phyloP scores from a whole-genome alignment of 1,140 invertebrate species.

The Bombyx mori region DNA sequence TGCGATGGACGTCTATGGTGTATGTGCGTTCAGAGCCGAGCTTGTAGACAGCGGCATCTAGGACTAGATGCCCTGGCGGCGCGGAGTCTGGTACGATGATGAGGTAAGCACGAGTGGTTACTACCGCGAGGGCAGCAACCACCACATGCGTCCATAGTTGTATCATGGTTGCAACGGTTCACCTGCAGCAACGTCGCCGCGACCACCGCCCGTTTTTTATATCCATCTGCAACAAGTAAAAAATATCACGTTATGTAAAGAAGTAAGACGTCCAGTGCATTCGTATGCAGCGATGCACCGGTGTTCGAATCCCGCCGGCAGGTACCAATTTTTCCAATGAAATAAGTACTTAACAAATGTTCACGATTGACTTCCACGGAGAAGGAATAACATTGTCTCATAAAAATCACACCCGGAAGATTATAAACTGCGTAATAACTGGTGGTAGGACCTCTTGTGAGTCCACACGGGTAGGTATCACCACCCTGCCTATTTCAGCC shows the following conservation, averaged over 20 bases:
- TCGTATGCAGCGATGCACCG: no score
- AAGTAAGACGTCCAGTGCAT: not conserved
- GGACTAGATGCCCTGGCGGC: constrained; percentile 78
- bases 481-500: no score
- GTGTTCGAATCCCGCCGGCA: no score
- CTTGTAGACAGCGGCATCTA: constrained; percentile 85
- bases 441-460: no score
- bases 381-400: no score
- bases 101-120: constrained; percentile 72
- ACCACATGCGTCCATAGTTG: constrained; percentile 36
- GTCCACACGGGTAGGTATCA: no score
- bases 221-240: constrained; percentile 45
- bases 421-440: no score
- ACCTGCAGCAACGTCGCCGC: constrained; percentile 57
- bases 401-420: no score
- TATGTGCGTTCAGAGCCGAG: constrained; percentile 81
- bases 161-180: constrained; percentile 37
- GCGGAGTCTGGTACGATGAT: constrained; percentile 79
- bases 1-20: constrained; percentile 82
- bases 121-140: constrained; percentile 31
- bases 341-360: no score
- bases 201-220: constrained; percentile 29
- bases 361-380: no score
- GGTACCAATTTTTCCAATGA: no score
- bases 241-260: not conserved